These are phyloP conservation scores for Phoenicopterus ruber DNA, from an alignment of 2,113 vertebrate genomes.

Conservation along the genomic window DNA sequence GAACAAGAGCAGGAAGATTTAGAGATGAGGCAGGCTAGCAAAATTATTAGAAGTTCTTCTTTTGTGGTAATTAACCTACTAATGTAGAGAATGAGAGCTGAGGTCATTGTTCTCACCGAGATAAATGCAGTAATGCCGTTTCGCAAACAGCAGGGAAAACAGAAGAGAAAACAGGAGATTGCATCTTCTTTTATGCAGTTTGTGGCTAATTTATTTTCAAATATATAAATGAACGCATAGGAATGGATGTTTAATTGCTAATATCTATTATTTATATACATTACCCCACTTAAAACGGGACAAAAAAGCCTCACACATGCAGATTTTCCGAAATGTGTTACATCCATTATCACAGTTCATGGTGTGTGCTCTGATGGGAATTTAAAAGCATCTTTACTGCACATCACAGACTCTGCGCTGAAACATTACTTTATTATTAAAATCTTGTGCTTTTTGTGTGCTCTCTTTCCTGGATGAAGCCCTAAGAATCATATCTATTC, in stretches of 20 bases:
- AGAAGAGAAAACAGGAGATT: conserved; percentile 64
- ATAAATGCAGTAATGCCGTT: conserved; percentile 55
- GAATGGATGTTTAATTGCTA: conserved; percentile 79
- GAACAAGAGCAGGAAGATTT: conserved; percentile 24
- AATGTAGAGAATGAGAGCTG: conserved; percentile 46
- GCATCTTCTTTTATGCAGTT: conserved; percentile 61
- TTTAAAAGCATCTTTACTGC: conserved; percentile 78
- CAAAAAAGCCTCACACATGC: conserved; percentile 72
- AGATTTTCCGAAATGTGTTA: conserved; percentile 75
- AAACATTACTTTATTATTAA: conserved; percentile 73
- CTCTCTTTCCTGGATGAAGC: conserved; percentile 38
- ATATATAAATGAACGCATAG: conserved; percentile 72
- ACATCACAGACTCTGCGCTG: conserved; percentile 61
- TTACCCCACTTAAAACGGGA: conserved; percentile 68
- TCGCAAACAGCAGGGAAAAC: conserved; percentile 68
- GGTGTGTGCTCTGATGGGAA: conserved; percentile 78
- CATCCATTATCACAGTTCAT: conserved; percentile 79
- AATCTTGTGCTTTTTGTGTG: conserved; percentile 58
- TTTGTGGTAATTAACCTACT: conserved; percentile 71
- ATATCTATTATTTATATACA: conserved; percentile 81
- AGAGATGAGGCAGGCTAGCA: conserved; percentile 13
- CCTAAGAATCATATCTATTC: conserved; percentile 37
- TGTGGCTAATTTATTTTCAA: conserved; percentile 78
- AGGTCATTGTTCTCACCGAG: conserved; percentile 69
- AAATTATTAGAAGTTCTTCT: conserved; percentile 45